These are phyloP conservation scores for Scaptodrosophila lebanonensis DNA, from an alignment of 1,140 invertebrate genomes.

Conservation along the genomic window DNA sequence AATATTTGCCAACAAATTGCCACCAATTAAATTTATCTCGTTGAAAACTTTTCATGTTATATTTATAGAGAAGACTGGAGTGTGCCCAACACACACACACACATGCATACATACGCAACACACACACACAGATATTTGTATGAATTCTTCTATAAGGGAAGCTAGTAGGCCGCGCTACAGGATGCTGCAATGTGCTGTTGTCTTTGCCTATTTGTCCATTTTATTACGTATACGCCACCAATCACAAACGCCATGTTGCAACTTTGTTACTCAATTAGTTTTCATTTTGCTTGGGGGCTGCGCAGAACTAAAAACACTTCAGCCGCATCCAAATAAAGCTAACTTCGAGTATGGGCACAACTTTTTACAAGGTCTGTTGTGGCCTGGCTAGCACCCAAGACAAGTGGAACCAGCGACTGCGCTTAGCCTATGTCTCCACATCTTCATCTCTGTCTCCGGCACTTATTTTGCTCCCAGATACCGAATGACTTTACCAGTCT, in stretches of 20 bases:
- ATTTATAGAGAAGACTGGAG: slow-evolving; percentile 60
- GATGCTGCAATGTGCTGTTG: too few relatives aligned
- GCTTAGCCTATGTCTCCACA: too few relatives aligned
- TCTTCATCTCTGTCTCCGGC: too few relatives aligned
- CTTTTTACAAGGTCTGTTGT: slow-evolving; percentile 56
- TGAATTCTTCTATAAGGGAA: too few relatives aligned
- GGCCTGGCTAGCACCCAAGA: slow-evolving; percentile 25
- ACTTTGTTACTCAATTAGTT: slow-evolving; percentile 75
- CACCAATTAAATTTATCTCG: slow-evolving; percentile 76
- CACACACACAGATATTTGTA: slow-evolving; percentile 4
- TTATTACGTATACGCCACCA: slow-evolving; percentile 71
- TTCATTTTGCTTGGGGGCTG: slow-evolving; percentile 52
- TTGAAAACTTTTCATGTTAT: slow-evolving; percentile 75
- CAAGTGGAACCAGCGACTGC: neutral
- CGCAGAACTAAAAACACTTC: slow-evolving; percentile 68
- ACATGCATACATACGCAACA: slow-evolving; percentile 12
- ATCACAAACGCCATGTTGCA: slow-evolving; percentile 66
- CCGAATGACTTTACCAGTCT: slow-evolving; percentile 48
- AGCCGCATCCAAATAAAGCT: slow-evolving; percentile 3
- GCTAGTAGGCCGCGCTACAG: slow-evolving; percentile 20
- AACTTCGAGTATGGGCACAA: slow-evolving; percentile 37
- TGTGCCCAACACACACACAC: slow-evolving; percentile 5
- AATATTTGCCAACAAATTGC: slow-evolving; percentile 70
- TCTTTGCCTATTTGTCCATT: slow-evolving; percentile 60
- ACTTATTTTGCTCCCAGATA: neutral